A percentile compares a stretch with the other conserved stretches of the same genome.
These are phyloP conservation scores for Athripsodes cinereus DNA, from an alignment of 2,888 invertebrate species.

Conservation along the genomic window DNA sequence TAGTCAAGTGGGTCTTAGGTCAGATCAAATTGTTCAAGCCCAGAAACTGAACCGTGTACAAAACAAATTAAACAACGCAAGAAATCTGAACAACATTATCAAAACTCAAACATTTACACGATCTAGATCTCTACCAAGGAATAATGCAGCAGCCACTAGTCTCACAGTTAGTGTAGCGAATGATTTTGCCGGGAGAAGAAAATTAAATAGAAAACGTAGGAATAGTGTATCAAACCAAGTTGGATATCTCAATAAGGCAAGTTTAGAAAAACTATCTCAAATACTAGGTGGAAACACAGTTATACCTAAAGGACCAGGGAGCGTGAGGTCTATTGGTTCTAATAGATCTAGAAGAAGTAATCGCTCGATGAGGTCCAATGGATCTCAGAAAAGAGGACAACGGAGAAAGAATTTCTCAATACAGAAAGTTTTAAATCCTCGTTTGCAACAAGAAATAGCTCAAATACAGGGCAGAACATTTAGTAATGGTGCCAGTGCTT, in stretches of 20 bases:
- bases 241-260: conserved; percentile 42
- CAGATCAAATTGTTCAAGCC: conserved; percentile 43
- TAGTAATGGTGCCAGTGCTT: conserved; percentile 28
- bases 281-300: conserved; percentile 39
- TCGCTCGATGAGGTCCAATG: conserved; percentile 32
- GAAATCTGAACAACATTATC: conserved; percentile 31
- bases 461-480: conserved; percentile 41
- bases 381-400: conserved; percentile 35
- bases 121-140: conserved; percentile 30
- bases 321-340: conserved; percentile 44
- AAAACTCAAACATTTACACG: conserved; percentile 46
- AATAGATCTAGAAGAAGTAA: conserved; percentile 34
- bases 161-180: conserved; percentile 43
- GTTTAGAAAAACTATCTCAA: conserved; percentile 40
- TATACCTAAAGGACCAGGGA: conserved; percentile 39
- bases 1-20: conserved; percentile 39
- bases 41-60: conserved; percentile 36
- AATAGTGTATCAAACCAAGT: conserved; percentile 31
- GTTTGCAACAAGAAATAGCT: conserved; percentile 46
- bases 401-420: conserved; percentile 41
- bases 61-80: conserved; percentile 32
- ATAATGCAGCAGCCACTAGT: conserved; percentile 6
- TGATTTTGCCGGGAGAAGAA: conserved; percentile 34
- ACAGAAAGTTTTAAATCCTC: conserved; percentile 42
- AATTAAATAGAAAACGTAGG: conserved; percentile 34